Conservation (phyloP, 2,113 vertebrate species). For the Chionis minor region DNA sequence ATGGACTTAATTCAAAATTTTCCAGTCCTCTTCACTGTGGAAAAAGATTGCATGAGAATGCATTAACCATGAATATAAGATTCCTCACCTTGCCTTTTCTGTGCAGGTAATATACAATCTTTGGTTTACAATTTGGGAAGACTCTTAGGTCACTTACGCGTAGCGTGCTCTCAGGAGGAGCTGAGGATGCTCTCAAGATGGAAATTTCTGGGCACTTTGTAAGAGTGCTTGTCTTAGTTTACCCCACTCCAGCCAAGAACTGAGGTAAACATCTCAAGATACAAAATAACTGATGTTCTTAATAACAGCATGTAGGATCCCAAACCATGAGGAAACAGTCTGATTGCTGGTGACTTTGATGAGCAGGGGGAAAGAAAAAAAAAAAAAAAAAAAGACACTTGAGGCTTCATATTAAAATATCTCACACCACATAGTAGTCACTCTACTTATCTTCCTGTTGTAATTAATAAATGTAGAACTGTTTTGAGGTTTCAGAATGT, state of each 20-base stretch:
- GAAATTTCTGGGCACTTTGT: not conserved
- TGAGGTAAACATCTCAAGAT: not conserved
- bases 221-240: not conserved
- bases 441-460: not conserved
- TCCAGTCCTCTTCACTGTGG: not conserved
- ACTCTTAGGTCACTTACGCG: not conserved
- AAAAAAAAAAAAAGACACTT: not conserved
- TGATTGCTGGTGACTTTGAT: not conserved
- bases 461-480: not conserved
- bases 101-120: not conserved
- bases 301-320: not conserved
- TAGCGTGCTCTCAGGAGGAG: not conserved
- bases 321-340: not conserved
- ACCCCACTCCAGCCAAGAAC: not conserved
- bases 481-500: not conserved
- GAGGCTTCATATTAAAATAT: not conserved
- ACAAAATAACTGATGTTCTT: not conserved
- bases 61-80: not conserved
- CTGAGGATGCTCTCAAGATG: not conserved
- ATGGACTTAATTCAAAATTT: constrained; percentile 14
- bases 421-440: not conserved
- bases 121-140: not conserved
- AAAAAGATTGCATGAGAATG: not conserved
- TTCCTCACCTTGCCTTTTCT: not conserved
- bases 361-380: no score